A percentile compares a stretch with the other conserved stretches of the same genome.
phyloP scores from a whole-genome alignment of 2,888 invertebrate genomes.

The Andrena minutula region DNA sequence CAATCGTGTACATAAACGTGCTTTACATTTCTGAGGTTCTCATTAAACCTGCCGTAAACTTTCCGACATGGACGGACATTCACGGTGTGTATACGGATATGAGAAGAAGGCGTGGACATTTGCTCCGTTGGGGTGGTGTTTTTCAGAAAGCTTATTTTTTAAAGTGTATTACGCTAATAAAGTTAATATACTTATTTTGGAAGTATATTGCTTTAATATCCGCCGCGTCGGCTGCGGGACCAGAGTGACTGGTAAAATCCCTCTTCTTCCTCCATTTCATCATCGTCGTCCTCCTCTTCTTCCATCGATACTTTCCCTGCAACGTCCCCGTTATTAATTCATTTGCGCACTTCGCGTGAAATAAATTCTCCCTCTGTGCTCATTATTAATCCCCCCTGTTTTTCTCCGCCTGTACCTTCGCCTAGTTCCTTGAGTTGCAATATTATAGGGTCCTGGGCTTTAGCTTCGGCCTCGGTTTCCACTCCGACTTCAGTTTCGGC shows the following conservation, averaged over 20 bases:
- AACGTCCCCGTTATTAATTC: slow-evolving; percentile 53
- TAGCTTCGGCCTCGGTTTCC: slow-evolving; percentile 4
- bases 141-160: slow-evolving; percentile 41
- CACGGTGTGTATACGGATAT: not conserved
- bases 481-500: not conserved
- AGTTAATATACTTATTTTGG: slow-evolving; percentile 56
- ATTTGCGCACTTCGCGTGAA: slow-evolving; percentile 24
- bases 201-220: slow-evolving; percentile 60
- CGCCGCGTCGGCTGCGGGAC: slow-evolving; percentile 26
- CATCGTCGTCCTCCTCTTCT: no score
- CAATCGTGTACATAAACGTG: not conserved
- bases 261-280: not conserved
- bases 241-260: no score
- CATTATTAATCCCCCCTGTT: not conserved
- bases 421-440: not conserved
- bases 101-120: not conserved
- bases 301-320: slow-evolving; percentile 4
- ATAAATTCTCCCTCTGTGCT: slow-evolving; percentile 20
- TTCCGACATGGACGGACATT: not conserved
- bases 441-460: not conserved
- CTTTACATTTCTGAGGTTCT: slow-evolving; percentile 8
- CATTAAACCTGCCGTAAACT: slow-evolving; percentile 15
- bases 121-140: not conserved
- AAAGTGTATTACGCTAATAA: slow-evolving; percentile 54
- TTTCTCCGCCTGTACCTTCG: not conserved